Base-by-base conservation (phyloP, 2,797 vertebrate genomes). In the Carcharodon carcharias region DNA sequence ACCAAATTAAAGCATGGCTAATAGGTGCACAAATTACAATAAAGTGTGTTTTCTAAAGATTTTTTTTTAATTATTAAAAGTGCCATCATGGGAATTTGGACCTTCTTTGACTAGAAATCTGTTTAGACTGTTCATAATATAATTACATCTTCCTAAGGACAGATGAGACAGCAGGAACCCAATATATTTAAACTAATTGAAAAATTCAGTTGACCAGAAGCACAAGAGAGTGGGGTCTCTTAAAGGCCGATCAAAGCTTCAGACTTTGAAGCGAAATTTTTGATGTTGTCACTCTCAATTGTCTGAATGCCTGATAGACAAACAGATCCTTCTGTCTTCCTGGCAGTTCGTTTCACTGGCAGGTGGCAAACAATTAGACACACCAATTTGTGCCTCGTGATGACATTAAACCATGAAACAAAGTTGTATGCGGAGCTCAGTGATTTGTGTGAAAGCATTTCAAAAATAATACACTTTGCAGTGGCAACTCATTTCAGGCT, bases 281-380 rank as follows among this genome's bases (percentile, higher is more conserved):
- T 99, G 98, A 99, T 98, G 98, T 98, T 99, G 99, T 99, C 99
- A 98, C 98, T 99, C 98, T 98, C 98, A 98, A 99, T 99, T 98
- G 98, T 98, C 97, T 97, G 98, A 98, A 97, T 96, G 97, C 98
- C 98, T 98, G 98, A 99, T 98, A 98, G 98, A 98, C 98, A 98
- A 99, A 98, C 98, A 98, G 97, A 96, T 95, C 94, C 94, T 95
- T 95, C 94, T 95, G 94, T 71, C 94, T 95, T 56, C 45, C 96
- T 98, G 98, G 98, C 98, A 98, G 99, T 98, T 99, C 99, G 99
- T 99, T 99, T 99, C 98, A 97, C 98, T 99, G 99, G 99, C 99
- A 99, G 99, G 99, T 99, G 99, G 99, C 98, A 99, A 99, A 99
- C 99, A 99, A 99, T 99, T 99, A 99, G 99, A 99, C 98, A 99